Base-by-base conservation (phyloP, 64 coral and sea anemone species). In the Stichodactyla mertensii region DNA sequence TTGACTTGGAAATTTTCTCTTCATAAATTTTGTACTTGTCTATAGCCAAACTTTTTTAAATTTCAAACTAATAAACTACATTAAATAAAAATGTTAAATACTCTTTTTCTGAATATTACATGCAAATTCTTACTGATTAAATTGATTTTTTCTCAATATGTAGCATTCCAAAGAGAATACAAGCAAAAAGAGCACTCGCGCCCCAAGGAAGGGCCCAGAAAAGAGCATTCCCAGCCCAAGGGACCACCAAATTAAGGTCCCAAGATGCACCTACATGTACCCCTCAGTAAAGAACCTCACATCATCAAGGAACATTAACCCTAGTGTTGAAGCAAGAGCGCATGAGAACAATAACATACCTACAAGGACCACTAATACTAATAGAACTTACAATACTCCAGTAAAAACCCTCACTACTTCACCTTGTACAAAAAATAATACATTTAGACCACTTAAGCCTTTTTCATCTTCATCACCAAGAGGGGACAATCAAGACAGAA, bases 161-260 rank as follows among this genome's bases (percentile, higher is more conserved):
- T 81, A 81, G 78, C 78, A 54, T 20, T 22, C 78, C 78, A 81
- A 81, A 81, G 78, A 81, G 15, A 52, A 81, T 81, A 18, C 78
- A 81, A 55, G 78, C 51, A 81, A 20, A 55, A 52, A 81, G 78
- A 80, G 51, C 78, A 81, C 53, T 81, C 2, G 78, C 16, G 26
- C 53, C 15, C 9, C 36, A 81, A 81, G 78, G 53, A 81, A 13
- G 11, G n/a, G 15, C 78, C 78, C 78, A 53, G 78, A 45, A 81
- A 81, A 81, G 78, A 81, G 78, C 78, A 54, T 1, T 22, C 78
- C 45, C 53, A 53, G 51, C 26, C 78, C 78, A 52, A 81, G 78
- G 78, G 53, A 54, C 52, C 78, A 81, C 2, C 78, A 81, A 81
- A 81, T 55, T 81, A 81, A 54, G 78, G 52, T 22, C 52, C 78